These are phyloP conservation scores for Littorina saxatilis DNA, from an alignment of 1,140 invertebrate genomes.

Conservation along the genomic window DNA sequence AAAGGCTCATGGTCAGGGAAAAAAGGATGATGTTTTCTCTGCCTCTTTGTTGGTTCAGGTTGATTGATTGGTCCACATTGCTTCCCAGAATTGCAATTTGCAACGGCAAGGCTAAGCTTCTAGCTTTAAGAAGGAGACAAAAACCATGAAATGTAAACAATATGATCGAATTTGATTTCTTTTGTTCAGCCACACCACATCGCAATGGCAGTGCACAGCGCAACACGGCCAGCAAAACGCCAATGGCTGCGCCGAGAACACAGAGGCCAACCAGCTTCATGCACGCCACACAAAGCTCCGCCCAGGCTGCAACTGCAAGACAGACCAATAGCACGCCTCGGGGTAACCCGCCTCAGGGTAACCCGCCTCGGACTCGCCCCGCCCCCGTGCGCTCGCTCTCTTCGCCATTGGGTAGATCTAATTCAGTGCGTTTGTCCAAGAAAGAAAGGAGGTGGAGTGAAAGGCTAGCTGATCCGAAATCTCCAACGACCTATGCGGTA, in stretches of 20 bases:
- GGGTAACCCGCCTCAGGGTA: too few species aligned
- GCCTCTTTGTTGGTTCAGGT: too few species aligned
- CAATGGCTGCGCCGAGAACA: not conserved
- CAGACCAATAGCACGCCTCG: conserved; percentile 13
- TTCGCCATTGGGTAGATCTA: conserved; percentile 23
- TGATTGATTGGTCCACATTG: too few species aligned
- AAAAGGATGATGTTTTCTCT: too few species aligned
- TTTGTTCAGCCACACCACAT: not conserved
- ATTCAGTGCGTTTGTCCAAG: conserved; percentile 17
- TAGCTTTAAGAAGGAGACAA: not conserved
- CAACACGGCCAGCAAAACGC: not conserved
- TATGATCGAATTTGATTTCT: not conserved
- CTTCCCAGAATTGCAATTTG: too few species aligned
- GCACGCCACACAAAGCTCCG: conserved; percentile 18
- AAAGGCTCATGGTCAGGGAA: too few species aligned
- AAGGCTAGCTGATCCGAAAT: not conserved
- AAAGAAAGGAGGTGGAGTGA: conserved; percentile 26
- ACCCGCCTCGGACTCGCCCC: not conserved
- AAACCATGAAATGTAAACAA: not conserved
- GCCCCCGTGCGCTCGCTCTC: conserved; percentile 25
- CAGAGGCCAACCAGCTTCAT: not conserved
- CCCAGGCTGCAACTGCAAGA: not conserved
- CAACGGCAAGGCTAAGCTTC: too few species aligned
- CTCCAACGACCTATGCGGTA: conserved; percentile 21
- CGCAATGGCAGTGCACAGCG: not conserved